Conservation (phyloP, 2,113 vertebrate genomes). For the Hypocryptadius cinnamomeus region DNA sequence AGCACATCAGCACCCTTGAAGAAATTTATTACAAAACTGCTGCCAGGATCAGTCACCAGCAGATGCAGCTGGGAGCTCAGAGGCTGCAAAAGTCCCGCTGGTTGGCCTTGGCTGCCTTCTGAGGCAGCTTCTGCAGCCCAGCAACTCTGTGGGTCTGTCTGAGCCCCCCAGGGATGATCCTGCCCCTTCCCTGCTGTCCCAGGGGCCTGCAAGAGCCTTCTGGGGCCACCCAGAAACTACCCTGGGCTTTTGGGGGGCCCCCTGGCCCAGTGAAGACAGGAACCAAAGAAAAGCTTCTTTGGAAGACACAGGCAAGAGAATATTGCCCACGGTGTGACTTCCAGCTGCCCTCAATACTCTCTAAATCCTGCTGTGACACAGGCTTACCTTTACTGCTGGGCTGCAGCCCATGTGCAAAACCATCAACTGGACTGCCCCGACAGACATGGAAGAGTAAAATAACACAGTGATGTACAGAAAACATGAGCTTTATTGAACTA, state of each 20-base stretch:
- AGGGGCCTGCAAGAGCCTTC: not conserved
- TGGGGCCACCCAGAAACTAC: not conserved
- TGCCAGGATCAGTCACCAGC: not conserved
- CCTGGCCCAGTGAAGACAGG: no score
- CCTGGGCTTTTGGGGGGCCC: no score
- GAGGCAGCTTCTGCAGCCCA: not conserved
- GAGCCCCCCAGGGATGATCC: not conserved
- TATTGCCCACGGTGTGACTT: no score
- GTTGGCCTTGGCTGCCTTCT: fast-evolving
- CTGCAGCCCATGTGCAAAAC: no score
- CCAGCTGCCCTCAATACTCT: no score
- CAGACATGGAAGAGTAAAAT: no score
- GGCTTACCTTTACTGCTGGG: no score
- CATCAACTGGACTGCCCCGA: no score
- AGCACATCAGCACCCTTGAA: not conserved
- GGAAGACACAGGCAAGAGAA: no score
- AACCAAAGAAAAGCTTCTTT: not conserved
- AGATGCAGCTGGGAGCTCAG: not conserved
- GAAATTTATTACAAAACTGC: not conserved
- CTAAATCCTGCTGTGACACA: no score
- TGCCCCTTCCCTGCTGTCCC: not conserved
- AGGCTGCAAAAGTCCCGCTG: fast-evolving
- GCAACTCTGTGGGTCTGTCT: not conserved
- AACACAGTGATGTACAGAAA: no score
- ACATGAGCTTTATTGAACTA: no score